These are phyloP conservation scores for Nibea albiflora DNA, from an alignment of 2,113 vertebrate species.

Conservation along the genomic window DNA sequence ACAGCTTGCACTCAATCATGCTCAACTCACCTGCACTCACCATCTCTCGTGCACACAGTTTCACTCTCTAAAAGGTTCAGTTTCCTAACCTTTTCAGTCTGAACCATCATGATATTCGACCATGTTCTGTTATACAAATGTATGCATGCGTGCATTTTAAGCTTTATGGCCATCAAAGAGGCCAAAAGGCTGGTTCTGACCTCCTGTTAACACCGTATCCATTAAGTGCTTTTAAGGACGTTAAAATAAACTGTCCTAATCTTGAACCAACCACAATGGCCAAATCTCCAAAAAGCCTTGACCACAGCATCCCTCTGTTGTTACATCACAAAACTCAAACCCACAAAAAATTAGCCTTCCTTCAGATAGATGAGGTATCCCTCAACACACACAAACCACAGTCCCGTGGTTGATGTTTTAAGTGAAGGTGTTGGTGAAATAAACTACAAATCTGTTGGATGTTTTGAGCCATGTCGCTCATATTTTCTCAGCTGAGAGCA, in stretches of 20 bases:
- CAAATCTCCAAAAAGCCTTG: background rate
- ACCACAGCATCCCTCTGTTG: background rate
- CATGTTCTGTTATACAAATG: background rate
- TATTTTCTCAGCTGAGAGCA: background rate
- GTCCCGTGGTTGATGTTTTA: background rate
- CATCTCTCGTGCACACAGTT: conserved; percentile 7
- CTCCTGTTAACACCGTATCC: background rate
- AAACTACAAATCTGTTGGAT: background rate
- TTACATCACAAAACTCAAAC: background rate
- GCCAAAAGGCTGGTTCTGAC: background rate
- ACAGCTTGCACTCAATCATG: conserved; percentile 25
- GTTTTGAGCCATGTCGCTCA: too few species aligned
- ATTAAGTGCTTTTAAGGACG: background rate
- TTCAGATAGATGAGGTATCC: background rate
- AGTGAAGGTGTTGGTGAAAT: background rate
- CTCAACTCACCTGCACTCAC: conserved; percentile 35
- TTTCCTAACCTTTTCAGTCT: conserved; percentile 5
- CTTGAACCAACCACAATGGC: background rate
- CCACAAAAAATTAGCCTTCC: background rate
- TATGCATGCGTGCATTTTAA: background rate
- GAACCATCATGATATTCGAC: background rate
- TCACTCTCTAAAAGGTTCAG: background rate
- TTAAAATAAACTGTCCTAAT: background rate
- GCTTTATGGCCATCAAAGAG: background rate
- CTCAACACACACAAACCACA: background rate